Percentiles rank a stretch among this genome's conserved stretches.
Conservation (phyloP, 64 coral and sea anemone species). For the Montipora efflorescens region DNA sequence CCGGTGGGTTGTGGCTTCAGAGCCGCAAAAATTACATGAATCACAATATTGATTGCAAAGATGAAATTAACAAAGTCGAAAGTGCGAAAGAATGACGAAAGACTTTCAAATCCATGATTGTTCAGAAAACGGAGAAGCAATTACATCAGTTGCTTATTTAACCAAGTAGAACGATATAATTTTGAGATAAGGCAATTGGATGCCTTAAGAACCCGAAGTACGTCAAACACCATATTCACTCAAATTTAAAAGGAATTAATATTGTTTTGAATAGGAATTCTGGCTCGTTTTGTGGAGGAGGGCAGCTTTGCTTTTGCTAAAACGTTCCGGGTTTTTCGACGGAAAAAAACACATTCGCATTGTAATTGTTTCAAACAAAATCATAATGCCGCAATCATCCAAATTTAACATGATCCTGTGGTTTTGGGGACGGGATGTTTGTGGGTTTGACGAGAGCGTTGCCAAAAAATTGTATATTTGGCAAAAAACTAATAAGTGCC, state of each 20-base stretch:
- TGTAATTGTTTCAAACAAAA: not conserved
- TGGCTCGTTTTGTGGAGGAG: not conserved
- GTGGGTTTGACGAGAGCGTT: too few species aligned
- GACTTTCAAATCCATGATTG: not conserved
- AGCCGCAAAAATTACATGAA: not conserved
- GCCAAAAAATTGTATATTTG: too few species aligned
- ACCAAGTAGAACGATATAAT: not conserved
- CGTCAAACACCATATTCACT: not conserved
- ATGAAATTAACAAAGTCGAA: not conserved
- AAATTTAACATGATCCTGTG: not conserved
- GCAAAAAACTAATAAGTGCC: too few species aligned
- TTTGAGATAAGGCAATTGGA: not conserved
- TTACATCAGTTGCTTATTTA: not conserved
- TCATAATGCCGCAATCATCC: not conserved
- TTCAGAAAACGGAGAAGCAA: not conserved
- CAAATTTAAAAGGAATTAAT: not conserved
- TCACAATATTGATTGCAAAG: not conserved
- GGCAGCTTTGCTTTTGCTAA: not conserved
- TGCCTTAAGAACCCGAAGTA: not conserved
- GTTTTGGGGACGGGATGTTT: not conserved
- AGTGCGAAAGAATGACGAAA: conserved; percentile 6
- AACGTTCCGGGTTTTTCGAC: not conserved
- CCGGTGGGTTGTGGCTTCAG: conserved; percentile 1
- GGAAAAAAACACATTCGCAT: not conserved
- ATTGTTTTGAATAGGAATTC: not conserved